Base-by-base conservation (phyloP, 2,888 invertebrate species). In the Habrosyne pyritoides region DNA sequence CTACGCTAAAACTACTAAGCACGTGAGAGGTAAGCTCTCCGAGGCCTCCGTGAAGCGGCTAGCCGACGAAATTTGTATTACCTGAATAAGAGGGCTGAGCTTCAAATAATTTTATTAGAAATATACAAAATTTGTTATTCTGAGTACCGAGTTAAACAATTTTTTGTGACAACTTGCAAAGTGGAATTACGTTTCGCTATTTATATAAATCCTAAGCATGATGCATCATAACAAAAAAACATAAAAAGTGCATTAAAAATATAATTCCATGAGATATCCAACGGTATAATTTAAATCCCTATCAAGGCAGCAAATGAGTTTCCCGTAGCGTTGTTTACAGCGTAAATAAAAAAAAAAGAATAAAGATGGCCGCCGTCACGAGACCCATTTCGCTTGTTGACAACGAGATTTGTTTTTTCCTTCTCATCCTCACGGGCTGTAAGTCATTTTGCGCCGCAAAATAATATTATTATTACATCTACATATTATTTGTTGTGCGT, bases 351-450 rank as follows among this genome's bases (percentile, higher is more conserved):
- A 81, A 78, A 77, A 59, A 61, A 71, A 75, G 75, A 71, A 65
- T 69, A 77, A 79, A 77, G 69, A 74, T 70, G 73, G 71, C 67
- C 53, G 63, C 67, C 66, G 59, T 63, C 67, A 71, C 73, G 73
- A 62, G 55, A 73, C 77, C 69, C 79, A 83, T 83, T 84, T 79
- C 72, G 77, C 77, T 76, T 78, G 81, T 82, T 79, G 85, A 81
- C 86, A 82, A 75, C 76, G 73, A 79, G 84, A 85, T 88, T 86
- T 84, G 83, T 85, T 88, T 83, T 83, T 73, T 71, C 63, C 67
- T 66, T 69, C 73, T 66, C 70, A 63, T 66, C 55, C 18, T 42
- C 42, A 42, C 42, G 42, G 71, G 71, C 71, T 76, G 79, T 83
- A 82, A 81, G 78, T 83, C 83, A 83, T 84, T 77, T 75, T 66